Percentiles rank a stretch among this genome's conserved stretches.
Evolutionary conservation across 2,797 vertebrate species (phyloP).

Genomic region (Garrulus glandarius): DNA sequence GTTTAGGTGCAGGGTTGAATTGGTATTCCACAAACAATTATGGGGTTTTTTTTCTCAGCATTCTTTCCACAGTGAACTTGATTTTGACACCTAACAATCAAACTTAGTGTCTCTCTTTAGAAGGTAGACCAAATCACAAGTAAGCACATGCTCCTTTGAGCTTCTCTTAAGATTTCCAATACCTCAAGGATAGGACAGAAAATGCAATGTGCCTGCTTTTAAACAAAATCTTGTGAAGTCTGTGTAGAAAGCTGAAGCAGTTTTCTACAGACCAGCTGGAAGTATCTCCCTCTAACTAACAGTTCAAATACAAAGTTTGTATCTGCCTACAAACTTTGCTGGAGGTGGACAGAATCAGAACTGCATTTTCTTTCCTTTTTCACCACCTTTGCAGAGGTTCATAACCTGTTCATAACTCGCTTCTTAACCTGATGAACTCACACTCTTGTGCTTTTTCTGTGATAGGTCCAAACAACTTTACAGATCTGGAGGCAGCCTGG

Average conservation of each 20-base stretch:
- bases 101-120: background rate
- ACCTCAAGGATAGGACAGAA: background rate
- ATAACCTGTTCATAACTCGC: too few relatives aligned
- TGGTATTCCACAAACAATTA: background rate
- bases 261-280: background rate
- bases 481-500: accelerated
- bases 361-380: background rate
- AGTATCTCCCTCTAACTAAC: background rate
- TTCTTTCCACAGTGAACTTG: background rate
- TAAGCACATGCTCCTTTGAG: background rate
- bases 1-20: background rate
- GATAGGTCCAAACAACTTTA: background rate
- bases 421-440: background rate
- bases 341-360: background rate
- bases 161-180: background rate
- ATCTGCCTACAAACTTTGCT: background rate
- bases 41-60: accelerated
- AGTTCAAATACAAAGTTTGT: background rate
- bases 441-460: background rate
- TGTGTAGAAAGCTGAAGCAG: background rate
- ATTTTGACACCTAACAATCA: background rate
- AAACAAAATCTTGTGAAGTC: background rate
- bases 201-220: background rate
- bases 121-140: background rate
- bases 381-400: background rate